These are phyloP conservation scores for Istiophorus platypterus DNA, from an alignment of 2,113 vertebrate species.

Conservation along the genomic window DNA sequence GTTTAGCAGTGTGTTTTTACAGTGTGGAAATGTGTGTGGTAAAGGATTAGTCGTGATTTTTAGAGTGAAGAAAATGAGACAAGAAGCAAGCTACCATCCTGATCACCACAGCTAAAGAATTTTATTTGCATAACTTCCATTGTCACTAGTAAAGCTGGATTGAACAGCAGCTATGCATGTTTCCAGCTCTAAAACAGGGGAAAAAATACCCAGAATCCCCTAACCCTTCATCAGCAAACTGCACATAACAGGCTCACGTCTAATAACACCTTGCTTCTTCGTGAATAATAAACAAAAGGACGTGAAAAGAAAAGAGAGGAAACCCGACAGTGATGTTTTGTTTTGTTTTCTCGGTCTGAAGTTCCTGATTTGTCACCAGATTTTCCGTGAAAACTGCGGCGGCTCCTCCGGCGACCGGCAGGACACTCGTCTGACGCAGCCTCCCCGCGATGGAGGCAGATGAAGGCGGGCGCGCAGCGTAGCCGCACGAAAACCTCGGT, in stretches of 20 bases:
- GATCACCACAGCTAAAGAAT: background rate
- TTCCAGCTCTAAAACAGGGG: background rate
- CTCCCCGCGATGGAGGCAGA: background rate
- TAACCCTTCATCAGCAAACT: too few species aligned
- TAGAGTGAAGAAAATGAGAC: background rate
- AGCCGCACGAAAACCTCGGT: background rate
- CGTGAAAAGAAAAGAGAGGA: background rate
- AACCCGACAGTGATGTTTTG: background rate
- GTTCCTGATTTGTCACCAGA: background rate
- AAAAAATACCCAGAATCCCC: background rate
- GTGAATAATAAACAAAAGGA: background rate
- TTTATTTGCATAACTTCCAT: background rate
- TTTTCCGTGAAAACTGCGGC: background rate
- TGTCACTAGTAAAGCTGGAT: background rate
- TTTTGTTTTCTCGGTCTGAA: background rate
- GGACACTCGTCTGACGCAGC: background rate
- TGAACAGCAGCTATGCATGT: too few species aligned
- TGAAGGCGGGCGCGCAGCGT: background rate
- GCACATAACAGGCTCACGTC: background rate
- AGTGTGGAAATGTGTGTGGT: background rate
- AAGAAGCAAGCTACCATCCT: background rate
- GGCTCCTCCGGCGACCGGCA: background rate
- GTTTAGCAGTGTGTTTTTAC: too few species aligned
- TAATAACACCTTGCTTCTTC: background rate
- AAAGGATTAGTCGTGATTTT: background rate